Conservation (phyloP, 1,140 invertebrate genomes). For the Scaptodrosophila lebanonensis region DNA sequence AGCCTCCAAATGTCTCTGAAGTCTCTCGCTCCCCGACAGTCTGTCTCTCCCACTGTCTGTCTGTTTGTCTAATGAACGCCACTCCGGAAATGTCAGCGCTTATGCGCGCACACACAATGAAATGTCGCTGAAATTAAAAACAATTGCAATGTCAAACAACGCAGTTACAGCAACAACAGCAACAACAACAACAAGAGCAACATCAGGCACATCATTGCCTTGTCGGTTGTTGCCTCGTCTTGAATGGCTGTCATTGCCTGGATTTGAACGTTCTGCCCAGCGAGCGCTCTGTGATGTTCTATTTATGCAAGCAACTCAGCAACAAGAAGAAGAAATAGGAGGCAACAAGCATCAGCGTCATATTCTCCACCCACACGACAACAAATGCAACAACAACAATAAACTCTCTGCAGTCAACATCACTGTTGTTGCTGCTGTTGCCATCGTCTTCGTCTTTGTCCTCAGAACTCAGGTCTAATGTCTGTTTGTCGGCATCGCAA, state of each 20-base stretch:
- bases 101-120: constrained; percentile 30
- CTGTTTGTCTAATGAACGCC: constrained; percentile 13
- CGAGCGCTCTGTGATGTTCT: constrained; percentile 38
- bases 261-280: background rate
- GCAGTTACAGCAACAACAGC: constrained; percentile 21
- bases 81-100: constrained; percentile 35
- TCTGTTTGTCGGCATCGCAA: constrained; percentile 66
- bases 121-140: constrained; percentile 49
- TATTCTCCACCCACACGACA: constrained; percentile 60
- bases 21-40: background rate
- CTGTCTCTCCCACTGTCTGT: background rate
- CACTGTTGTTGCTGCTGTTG: constrained; percentile 11
- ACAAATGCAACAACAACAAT: constrained; percentile 16
- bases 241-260: constrained; percentile 19
- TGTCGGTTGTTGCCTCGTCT: constrained; percentile 16
- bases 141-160: constrained; percentile 54
- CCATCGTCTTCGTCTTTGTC: constrained; percentile 33
- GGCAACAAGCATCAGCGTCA: constrained; percentile 46
- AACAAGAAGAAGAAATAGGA: background rate
- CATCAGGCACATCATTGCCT: constrained; percentile 23
- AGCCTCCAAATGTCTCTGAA: too few relatives aligned
- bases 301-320: constrained; percentile 43
- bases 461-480: constrained; percentile 48
- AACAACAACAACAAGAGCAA: constrained; percentile 6
- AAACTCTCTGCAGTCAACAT: constrained; percentile 9